Base-by-base conservation (phyloP, 2,113 vertebrate genomes). In the Canis aureus region DNA sequence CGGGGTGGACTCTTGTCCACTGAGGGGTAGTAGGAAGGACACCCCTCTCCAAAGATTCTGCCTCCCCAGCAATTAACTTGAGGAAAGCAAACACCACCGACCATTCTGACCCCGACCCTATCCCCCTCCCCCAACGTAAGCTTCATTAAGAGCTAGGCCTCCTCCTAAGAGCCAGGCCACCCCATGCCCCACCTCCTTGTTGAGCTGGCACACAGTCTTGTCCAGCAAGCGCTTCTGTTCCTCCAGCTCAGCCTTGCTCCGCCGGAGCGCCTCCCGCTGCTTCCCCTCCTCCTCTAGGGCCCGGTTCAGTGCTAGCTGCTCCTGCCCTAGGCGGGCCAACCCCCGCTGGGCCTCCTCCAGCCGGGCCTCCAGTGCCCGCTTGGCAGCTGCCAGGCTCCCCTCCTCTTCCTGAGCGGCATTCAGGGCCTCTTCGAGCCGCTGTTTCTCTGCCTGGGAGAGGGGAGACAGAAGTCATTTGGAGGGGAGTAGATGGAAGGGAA, bases 301-400 rank as follows among this genome's bases (percentile, higher is more conserved):
- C 0, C 90, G 96, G 7, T 32, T 97, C 82, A 99, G 97, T 13
- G 99, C 99, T 93, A 98, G 98, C 60, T 99, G 99, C 98, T 99
- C 98, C 97, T 99, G 99, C 0, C 98, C 97, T 76, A 99, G 94
- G 43, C 98, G 86, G 3, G 97, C 86, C 95, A 99, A 98, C 74
- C 96, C 92, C 1, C 98, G 74, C 97, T 99, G 98, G 0, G 98
- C 97, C 81, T 99, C 99, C 0, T 99, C 99, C 69, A 99, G 98
- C 71, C 99, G 94, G 1, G 89, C 96, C 98, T 99, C 99, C 98
- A 99, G 98, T 0, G 97, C 97, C 25, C 99, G 97, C 98, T 99
- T 99, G 62, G 99, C 99, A 7, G 99, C 96, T 83, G 99, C 98
- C 98, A 99, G 98, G 92, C 98, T 99, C 91, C 98, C 98, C 35